Evolutionary conservation across 2,113 vertebrate species (phyloP), one percentile per base, ranked within the genome.

Genomic region (Gorsachius goisagi): DNA sequence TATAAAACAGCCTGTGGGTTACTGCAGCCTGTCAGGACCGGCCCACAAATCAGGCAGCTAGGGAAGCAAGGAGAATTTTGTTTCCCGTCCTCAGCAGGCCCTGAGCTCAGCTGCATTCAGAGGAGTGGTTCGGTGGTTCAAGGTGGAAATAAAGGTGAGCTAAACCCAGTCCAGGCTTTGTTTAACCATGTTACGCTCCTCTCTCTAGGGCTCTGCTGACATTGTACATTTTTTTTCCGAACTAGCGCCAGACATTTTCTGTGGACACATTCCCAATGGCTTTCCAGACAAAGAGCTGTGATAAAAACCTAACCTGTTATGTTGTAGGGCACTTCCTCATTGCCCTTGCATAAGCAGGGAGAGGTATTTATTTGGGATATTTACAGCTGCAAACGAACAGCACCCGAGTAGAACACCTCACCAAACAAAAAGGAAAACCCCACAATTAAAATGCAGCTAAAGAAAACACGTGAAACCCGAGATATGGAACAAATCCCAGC

Each of bases 401-500:
- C 52, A 88, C 45, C 89, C 67, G 21, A 18, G 9, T 69, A 32
- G 47, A 71, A 56, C 33, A 10, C 28, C 75, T 88, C 75, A 58
- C 10, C 12, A 75, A 86, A 82, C 21, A 21, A 49, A 89, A 91
- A 91, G 53, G 78, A 94, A 94, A 93, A 32, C 55, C n/a, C 78
- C 66, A 47, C 80, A 68, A 88, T 94, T 97, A 92, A 95, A 96
- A 97, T 49, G 53, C 85, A 68, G 74, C 92, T 91, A 71, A 95
- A 95, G 95, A 88, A 96, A 95, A 94, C 76, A 96, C 4, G 8
- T 67, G 93, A 95, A 97, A 97, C 72, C 37, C 0, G 37, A 97
- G 95, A 93, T 95, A 93, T 10, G 71, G 97, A 97, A 97, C 93
- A 97, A 97, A 97, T 96, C 95, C 91, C 96, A 96, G 93, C 89